These are phyloP conservation scores for Formicarius rufipectus DNA, from an alignment of 2,113 vertebrate genomes.

Conservation along the genomic window DNA sequence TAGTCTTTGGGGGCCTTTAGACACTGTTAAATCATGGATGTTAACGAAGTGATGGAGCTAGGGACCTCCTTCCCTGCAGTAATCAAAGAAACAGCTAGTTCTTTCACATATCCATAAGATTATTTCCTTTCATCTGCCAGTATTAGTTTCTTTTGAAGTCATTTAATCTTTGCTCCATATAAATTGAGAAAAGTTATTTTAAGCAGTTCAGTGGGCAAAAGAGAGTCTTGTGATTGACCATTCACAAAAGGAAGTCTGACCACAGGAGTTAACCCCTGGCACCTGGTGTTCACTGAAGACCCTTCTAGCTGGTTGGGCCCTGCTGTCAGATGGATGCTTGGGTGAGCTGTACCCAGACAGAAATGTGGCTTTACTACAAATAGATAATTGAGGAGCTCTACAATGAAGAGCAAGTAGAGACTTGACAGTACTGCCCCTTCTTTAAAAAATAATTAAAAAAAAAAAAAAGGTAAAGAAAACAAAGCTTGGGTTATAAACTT, in stretches of 20 bases:
- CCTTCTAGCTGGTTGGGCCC: background rate
- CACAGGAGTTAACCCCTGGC: background rate
- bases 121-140: conserved; percentile 75
- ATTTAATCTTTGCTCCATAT: conserved; percentile 76
- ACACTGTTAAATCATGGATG: conserved; percentile 75
- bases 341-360: background rate
- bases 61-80: conserved; percentile 71
- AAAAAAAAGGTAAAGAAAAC: no score
- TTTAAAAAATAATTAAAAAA: background rate
- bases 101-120: conserved; percentile 76
- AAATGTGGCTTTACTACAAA: background rate
- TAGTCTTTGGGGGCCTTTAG: conserved; percentile 69
- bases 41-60: conserved; percentile 81
- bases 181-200: conserved; percentile 72
- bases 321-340: background rate
- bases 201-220: conserved; percentile 61
- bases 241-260: background rate
- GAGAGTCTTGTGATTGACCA: background rate
- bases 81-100: conserved; percentile 72
- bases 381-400: background rate
- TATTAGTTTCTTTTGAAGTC: conserved; percentile 71
- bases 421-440: background rate
- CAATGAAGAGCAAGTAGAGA: background rate
- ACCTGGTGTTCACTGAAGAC: background rate
- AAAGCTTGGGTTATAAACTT: background rate